Percentiles rank a stretch among this genome's conserved stretches.
Conservation (phyloP, 2,888 invertebrate genomes). For the Caenorhabditis sp. region DNA sequence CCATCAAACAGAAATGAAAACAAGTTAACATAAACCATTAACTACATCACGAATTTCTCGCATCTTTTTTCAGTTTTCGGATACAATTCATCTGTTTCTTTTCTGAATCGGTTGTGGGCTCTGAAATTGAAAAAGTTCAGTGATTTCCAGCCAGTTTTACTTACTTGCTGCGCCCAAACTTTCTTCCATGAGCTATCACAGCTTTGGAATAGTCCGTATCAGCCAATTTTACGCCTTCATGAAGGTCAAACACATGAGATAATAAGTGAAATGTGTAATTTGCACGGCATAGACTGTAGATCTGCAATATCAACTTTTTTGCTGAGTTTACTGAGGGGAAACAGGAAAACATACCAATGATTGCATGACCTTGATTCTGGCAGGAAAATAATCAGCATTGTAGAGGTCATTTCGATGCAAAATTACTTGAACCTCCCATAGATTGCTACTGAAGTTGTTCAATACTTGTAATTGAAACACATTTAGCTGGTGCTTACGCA, state of each 20-base stretch:
- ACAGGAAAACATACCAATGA: slow-evolving; percentile 32
- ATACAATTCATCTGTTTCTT: slow-evolving; percentile 49
- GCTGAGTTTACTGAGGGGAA: too few relatives aligned
- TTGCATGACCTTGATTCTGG: slow-evolving; percentile 66
- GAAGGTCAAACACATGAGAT: slow-evolving; percentile 64
- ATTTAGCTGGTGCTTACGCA: slow-evolving; percentile 52
- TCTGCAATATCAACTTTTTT: neutral
- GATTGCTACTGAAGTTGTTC: slow-evolving; percentile 50
- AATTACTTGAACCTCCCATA: slow-evolving; percentile 70
- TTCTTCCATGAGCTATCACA: slow-evolving; percentile 47
- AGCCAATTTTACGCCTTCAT: slow-evolving; percentile 55
- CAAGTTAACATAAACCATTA: too few relatives aligned
- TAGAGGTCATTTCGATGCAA: slow-evolving; percentile 60
- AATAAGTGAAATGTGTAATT: slow-evolving; percentile 59
- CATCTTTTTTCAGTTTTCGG: slow-evolving; percentile 55
- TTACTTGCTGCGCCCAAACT: slow-evolving; percentile 6
- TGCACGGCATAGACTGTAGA: slow-evolving; percentile 65
- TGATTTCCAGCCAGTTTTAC: neutral
- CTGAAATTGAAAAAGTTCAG: slow-evolving; percentile 14
- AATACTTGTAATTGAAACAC: too few relatives aligned
- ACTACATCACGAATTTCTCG: slow-evolving; percentile 52
- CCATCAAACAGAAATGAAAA: too few relatives aligned
- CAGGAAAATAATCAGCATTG: slow-evolving; percentile 64
- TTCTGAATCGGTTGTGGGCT: slow-evolving; percentile 24
- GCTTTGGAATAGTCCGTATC: slow-evolving; percentile 54